These are phyloP conservation scores for Drosophila yakuba DNA, from an alignment of 1,140 invertebrate genomes.

Conservation along the genomic window DNA sequence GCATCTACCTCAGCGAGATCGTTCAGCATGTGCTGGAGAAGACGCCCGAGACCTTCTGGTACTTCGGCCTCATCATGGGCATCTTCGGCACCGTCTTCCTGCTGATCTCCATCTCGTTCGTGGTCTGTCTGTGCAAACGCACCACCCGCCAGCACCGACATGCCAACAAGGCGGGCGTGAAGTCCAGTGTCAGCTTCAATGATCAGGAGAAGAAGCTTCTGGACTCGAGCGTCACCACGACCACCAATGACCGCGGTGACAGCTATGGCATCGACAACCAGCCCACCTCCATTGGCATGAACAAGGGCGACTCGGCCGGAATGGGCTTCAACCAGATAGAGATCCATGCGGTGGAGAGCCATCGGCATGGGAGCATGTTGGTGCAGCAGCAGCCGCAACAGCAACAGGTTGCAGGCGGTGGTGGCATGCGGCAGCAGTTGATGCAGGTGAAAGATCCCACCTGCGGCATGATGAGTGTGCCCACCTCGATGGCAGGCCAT, in stretches of 20 bases:
- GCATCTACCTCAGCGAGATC: constrained; percentile 89
- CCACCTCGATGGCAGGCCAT: constrained; percentile 75
- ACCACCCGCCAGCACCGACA: constrained; percentile 85
- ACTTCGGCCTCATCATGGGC: constrained; percentile 84
- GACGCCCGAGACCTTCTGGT: constrained; percentile 84
- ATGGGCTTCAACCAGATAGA: constrained; percentile 88
- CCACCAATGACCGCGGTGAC: constrained; percentile 88
- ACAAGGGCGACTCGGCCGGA: constrained; percentile 78
- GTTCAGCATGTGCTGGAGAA: constrained; percentile 86
- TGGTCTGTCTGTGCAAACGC: constrained; percentile 86
- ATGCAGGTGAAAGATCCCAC: constrained; percentile 79
- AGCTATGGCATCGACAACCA: constrained; percentile 87
- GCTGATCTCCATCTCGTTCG: constrained; percentile 78
- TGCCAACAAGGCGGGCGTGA: constrained; percentile 87
- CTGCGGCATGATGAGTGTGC: constrained; percentile 78
- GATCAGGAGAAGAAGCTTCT: constrained; percentile 94
- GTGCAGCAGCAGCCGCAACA: constrained; percentile 50
- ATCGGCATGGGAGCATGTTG: constrained; percentile 58
- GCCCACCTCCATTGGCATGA: constrained; percentile 76
- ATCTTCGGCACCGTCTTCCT: constrained; percentile 83
- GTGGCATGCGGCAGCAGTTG: constrained; percentile 62
- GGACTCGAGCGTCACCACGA: constrained; percentile 91
- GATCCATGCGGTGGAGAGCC: constrained; percentile 89
- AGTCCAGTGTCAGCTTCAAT: constrained; percentile 91
- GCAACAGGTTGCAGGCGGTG: constrained; percentile 22